Base-by-base conservation (phyloP, 2,113 vertebrate species). In the Bufo bufo region DNA sequence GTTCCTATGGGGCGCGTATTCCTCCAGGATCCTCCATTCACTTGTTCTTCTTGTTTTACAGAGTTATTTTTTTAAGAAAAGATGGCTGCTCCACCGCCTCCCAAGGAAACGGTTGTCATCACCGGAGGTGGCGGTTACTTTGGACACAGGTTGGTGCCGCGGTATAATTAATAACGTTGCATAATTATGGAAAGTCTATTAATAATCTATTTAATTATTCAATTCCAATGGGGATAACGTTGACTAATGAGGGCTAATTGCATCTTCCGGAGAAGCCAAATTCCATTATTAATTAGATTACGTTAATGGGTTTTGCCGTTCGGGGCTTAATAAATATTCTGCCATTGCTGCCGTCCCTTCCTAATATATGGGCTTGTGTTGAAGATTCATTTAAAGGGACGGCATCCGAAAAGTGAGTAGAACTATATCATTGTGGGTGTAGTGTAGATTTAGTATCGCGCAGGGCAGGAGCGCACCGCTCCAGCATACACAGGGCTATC, bases 111-210 rank as follows among this genome's bases (percentile, higher is more conserved):
- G 0, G 94, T 94, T 43, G 93, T 99, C 61, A 92, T 99, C 59
- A 99, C 97, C 0, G 98, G 98, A 74, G 98, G 98, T 91, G 94
- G 94, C 80, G 98, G 98, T 23, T 99, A 99, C 89, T 96, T 98
- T 91, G 98, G 98, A 69, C 96, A 94, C 92, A 96, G 98, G 98
- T 99, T 93, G 94, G 96, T 94, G 49, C 33, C 6, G 71, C 19
- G 17, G 43, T 77, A 85, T 75, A 85, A 85, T 63, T 77, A 77
- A 74, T 85, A 85, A 85, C 50, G 43, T 63, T 61, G 33, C 45
- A 63, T 85, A 77, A 85, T 85, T 75, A 85, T 77, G 71, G 71
- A 85, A 77, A 85, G 72, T 74, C 56, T 77, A 85, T 85, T 85
- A 85, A 85, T 85, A 85, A 77, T 85, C 83, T 85, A 58, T 85